Evolutionary conservation across 2,888 invertebrate genomes (phyloP).

Genomic region (Rosalia funebris): DNA sequence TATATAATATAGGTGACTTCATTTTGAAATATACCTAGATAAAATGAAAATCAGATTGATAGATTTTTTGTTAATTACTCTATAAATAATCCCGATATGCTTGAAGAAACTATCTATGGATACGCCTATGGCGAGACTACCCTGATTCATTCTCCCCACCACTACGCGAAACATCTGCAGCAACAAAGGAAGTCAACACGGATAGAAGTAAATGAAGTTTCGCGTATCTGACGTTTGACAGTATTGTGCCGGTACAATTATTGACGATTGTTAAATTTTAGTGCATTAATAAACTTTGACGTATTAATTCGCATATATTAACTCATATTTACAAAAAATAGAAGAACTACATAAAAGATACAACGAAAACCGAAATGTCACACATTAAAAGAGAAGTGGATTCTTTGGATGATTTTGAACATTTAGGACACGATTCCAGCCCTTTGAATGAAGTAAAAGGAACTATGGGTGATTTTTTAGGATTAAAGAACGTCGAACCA

Average conservation of each 20-base stretch:
- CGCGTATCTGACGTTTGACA: slow-evolving; percentile 44
- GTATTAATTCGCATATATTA: slow-evolving; percentile 28
- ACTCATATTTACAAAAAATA: slow-evolving; percentile 23
- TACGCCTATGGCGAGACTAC: slow-evolving; percentile 18
- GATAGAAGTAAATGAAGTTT: slow-evolving; percentile 28
- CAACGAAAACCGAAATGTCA: slow-evolving; percentile 21
- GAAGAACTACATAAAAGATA: slow-evolving; percentile 39
- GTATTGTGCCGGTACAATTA: slow-evolving; percentile 43
- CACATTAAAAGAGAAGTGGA: slow-evolving; percentile 69
- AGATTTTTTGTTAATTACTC: too few species aligned
- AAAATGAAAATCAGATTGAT: too few species aligned
- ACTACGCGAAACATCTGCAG: slow-evolving; percentile 37
- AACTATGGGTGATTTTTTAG: slow-evolving; percentile 62
- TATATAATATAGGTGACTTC: too few species aligned
- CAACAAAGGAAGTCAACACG: slow-evolving; percentile 37
- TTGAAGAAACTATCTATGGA: too few species aligned
- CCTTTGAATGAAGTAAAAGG: slow-evolving; percentile 56
- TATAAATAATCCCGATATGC: too few species aligned
- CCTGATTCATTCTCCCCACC: slow-evolving; percentile 31
- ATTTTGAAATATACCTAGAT: too few species aligned
- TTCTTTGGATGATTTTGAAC: slow-evolving; percentile 80
- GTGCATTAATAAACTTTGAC: slow-evolving; percentile 20
- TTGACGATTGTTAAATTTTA: slow-evolving; percentile 25
- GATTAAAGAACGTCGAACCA: slow-evolving; percentile 47
- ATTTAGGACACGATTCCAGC: slow-evolving; percentile 72